Conservation (phyloP, 1,140 invertebrate genomes). For the Hermatobates lingyangjiaoensis region DNA sequence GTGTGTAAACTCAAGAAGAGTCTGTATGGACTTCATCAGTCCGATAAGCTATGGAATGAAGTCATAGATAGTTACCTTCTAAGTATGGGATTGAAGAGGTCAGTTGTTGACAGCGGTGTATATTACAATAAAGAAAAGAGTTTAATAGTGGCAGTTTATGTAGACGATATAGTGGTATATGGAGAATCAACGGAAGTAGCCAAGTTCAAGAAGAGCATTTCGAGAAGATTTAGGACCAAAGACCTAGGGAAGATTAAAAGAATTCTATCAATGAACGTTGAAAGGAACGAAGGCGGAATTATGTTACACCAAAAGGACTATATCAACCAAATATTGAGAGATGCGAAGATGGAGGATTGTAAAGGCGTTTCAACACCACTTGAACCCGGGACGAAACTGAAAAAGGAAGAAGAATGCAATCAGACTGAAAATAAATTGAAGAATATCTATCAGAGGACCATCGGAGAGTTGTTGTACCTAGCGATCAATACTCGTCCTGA, state of each 20-base stretch:
- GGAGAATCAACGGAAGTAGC: not conserved
- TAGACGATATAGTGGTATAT: not conserved
- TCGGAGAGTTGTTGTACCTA: too few relatives aligned
- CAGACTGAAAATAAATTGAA: too few relatives aligned
- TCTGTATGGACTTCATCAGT: not conserved
- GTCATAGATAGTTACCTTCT: not conserved
- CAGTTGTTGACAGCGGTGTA: not conserved
- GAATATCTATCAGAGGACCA: too few relatives aligned
- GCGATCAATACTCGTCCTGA: too few relatives aligned
- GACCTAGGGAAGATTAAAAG: not conserved
- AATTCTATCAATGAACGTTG: too few relatives aligned
- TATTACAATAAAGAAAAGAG: not conserved
- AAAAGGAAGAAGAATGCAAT: too few relatives aligned
- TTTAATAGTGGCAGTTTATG: not conserved
- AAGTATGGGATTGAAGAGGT: not conserved
- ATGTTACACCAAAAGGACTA: too few relatives aligned
- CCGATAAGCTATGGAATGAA: not conserved
- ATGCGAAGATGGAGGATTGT: too few relatives aligned
- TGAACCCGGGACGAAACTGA: too few relatives aligned
- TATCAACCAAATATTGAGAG: too few relatives aligned
- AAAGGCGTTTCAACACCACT: too few relatives aligned
- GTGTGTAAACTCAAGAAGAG: not conserved
- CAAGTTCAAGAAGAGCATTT: not conserved
- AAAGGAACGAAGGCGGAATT: too few relatives aligned
- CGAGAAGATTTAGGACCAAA: not conserved